Percentiles rank a stretch among this genome's conserved stretches.
Evolutionary conservation across 1,140 invertebrate species (phyloP).

Genomic region (Colletes gigas): DNA sequence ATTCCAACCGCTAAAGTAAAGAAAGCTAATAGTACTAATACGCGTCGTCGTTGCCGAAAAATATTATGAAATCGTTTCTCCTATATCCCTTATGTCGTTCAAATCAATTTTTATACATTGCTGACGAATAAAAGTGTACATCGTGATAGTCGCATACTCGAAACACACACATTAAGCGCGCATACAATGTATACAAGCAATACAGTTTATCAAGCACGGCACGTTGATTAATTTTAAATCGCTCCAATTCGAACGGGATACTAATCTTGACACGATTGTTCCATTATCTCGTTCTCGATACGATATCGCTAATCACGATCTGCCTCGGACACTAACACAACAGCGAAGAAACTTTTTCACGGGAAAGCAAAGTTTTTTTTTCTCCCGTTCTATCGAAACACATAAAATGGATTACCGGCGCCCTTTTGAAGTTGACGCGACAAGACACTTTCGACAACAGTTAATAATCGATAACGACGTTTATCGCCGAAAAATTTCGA

Average conservation of each 20-base stretch:
- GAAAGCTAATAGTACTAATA: too few relatives aligned
- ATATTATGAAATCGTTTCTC: neutral
- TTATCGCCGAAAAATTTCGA: slow-evolving; percentile 19
- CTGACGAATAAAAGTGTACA: neutral
- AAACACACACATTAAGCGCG: neutral
- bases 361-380: neutral
- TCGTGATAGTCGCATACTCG: neutral
- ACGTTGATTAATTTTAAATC: slow-evolving; percentile 21
- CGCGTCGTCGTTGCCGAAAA: too few relatives aligned
- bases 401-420: slow-evolving; percentile 26
- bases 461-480: slow-evolving; percentile 36
- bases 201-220: slow-evolving; percentile 19
- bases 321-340: neutral
- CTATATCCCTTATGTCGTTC: neutral
- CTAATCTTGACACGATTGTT: slow-evolving; percentile 51
- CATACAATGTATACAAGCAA: slow-evolving; percentile 20
- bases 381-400: neutral
- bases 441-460: neutral
- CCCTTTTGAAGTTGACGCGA: slow-evolving; percentile 35
- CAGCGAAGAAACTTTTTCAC: neutral
- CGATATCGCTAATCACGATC: slow-evolving; percentile 45
- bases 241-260: slow-evolving; percentile 14
- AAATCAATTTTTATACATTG: neutral
- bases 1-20: too few relatives aligned
- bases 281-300: slow-evolving; percentile 52